Evolutionary conservation across 2,113 vertebrate genomes (phyloP).

Genomic region (Salvelinus namaycush): DNA sequence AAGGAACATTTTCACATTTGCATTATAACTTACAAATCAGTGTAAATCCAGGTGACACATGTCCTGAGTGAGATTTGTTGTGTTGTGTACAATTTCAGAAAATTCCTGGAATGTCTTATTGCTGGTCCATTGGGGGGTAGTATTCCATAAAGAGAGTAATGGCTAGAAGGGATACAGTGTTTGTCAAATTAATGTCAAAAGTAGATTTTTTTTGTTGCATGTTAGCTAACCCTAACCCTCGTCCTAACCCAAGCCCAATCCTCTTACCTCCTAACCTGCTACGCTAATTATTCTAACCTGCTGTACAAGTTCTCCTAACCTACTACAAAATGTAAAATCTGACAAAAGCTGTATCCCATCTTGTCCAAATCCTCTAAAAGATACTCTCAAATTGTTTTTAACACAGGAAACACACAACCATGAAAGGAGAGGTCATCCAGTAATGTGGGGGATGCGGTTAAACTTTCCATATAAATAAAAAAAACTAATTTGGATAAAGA

Average conservation of each 20-base stretch:
- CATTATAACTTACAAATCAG: neutral
- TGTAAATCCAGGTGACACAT: no score
- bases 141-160: conserved; percentile 32
- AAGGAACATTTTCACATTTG: neutral
- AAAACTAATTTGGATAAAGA: neutral
- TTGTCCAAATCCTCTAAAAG: conserved; percentile 33
- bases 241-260: no score
- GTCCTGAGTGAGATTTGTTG: neutral
- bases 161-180: no score
- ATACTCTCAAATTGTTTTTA: conserved; percentile 20
- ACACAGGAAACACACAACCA: neutral
- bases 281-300: no score
- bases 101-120: conserved; percentile 27
- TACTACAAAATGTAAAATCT: no score
- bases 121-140: conserved; percentile 28
- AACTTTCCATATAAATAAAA: no score
- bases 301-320: no score
- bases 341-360: no score
- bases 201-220: no score
- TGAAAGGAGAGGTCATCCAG: neutral
- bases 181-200: no score
- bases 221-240: no score
- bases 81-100: neutral
- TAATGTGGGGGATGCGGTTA: neutral
- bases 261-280: no score